Percentiles rank a stretch among this genome's conserved stretches.
Evolutionary conservation across 1,140 invertebrate species (phyloP).

Genomic region (Chlorops oryzae): DNA sequence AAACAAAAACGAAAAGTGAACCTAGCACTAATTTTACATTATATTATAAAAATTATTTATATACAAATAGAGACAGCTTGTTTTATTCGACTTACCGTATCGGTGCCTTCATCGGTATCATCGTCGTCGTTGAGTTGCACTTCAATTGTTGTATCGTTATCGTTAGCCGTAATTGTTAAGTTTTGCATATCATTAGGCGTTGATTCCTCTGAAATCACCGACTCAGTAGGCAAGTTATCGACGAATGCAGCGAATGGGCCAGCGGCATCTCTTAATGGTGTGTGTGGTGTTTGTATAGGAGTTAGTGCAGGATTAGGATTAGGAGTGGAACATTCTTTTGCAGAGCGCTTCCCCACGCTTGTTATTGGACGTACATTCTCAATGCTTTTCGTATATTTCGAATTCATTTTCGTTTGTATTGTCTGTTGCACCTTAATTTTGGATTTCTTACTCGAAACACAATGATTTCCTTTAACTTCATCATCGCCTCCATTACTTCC

Average conservation of each 20-base stretch:
- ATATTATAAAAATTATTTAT: background rate
- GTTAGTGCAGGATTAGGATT: too few species aligned
- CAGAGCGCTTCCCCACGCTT: background rate
- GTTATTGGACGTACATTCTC: constrained; percentile 18
- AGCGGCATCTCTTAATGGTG: constrained; percentile 4
- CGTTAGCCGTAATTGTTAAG: constrained; percentile 12
- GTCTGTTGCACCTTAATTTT: constrained; percentile 18
- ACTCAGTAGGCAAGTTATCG: constrained; percentile 40
- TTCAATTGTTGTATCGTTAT: constrained; percentile 20
- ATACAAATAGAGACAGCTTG: background rate
- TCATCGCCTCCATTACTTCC: too few species aligned
- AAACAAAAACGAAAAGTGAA: background rate
- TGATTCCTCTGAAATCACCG: constrained; percentile 43
- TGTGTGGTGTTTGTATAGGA: constrained; percentile 9
- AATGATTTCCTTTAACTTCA: too few species aligned
- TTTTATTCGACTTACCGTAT: constrained; percentile 34
- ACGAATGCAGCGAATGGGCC: constrained; percentile 31
- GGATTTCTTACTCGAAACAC: too few species aligned
- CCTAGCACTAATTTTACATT: background rate
- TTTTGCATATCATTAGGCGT: constrained; percentile 35
- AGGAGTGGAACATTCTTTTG: too few species aligned
- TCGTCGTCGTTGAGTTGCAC: constrained; percentile 17
- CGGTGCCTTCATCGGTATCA: constrained; percentile 40
- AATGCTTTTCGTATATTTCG: constrained; percentile 36
- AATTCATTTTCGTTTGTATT: constrained; percentile 23